Evolutionary conservation across 2,797 vertebrate species (phyloP).

Genomic region (Acrossocheilus fasciatus): DNA sequence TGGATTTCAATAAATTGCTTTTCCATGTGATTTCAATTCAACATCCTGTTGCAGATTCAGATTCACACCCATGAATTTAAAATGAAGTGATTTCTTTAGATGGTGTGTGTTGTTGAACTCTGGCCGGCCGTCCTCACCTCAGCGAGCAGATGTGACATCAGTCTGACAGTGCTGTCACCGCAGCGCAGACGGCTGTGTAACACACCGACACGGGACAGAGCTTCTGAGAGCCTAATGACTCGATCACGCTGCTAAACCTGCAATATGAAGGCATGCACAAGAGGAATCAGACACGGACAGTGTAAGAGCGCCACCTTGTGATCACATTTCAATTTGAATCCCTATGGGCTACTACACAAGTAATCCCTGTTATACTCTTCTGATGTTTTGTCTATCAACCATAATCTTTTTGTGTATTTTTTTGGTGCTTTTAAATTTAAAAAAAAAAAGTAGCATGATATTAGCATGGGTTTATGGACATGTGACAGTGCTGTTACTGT

Average conservation of each 20-base stretch:
- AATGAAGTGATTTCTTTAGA: neutral
- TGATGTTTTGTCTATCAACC: neutral
- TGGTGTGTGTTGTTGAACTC: neutral
- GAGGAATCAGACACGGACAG: conserved; percentile 44
- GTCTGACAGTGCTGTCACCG: conserved; percentile 60
- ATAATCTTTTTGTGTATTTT: too few species aligned
- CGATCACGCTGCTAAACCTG: conserved; percentile 26
- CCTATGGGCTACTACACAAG: neutral
- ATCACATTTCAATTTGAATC: conserved; percentile 15
- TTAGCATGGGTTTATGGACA: neutral
- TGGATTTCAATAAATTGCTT: neutral
- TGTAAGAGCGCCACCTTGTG: conserved; percentile 77
- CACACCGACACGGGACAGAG: conserved; percentile 3
- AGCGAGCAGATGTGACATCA: conserved; percentile 56
- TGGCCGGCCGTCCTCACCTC: conserved; percentile 40
- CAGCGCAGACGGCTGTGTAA: conserved; percentile 1
- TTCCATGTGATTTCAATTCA: neutral
- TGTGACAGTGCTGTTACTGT: neutral
- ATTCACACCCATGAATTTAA: neutral
- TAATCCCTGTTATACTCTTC: neutral
- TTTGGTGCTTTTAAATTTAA: neutral
- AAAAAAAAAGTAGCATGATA: neutral
- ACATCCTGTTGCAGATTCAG: neutral
- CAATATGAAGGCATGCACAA: conserved; percentile 16
- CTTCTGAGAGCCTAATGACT: conserved; percentile 23